phyloP scores from a whole-genome alignment of 53 echinoderm and acorn worm genomes.

The Holothuria leucospilota region DNA sequence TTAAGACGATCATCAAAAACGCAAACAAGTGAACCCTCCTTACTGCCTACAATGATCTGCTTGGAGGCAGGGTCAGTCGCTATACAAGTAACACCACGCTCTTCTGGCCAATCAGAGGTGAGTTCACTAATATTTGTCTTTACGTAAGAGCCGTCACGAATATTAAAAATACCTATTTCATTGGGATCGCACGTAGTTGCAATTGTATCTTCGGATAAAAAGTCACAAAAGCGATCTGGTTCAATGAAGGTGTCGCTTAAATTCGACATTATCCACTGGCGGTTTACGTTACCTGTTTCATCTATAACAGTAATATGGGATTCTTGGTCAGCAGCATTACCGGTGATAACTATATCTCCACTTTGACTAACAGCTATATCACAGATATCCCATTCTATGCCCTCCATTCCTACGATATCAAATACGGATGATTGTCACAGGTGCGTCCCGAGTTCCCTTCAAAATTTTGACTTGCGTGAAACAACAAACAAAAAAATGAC shows the following conservation, averaged over 20 bases:
- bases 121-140: slow-evolving; percentile 4
- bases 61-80: background rate
- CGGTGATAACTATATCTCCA: slow-evolving; percentile 17
- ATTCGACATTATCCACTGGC: background rate
- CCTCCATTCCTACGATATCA: background rate
- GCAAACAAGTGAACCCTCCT: background rate
- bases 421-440: no score
- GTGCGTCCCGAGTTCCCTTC: no score
- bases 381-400: background rate
- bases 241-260: no score
- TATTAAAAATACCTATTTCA: slow-evolving; percentile 20
- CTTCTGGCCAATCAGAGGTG: slow-evolving; percentile 10
- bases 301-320: slow-evolving; percentile 31
- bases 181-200: background rate
- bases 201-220: background rate
- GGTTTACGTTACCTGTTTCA: background rate
- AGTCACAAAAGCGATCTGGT: background rate
- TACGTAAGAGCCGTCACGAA: slow-evolving; percentile 1
- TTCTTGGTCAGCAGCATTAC: background rate
- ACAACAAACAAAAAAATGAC: no score
- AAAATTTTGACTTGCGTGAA: no score
- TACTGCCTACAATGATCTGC: background rate
- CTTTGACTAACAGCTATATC: background rate
- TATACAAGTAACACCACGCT: slow-evolving; percentile 10
- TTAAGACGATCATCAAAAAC: slow-evolving; percentile 27